Conservation (phyloP, 1,140 invertebrate species). For the Aphidius gifuensis region DNA sequence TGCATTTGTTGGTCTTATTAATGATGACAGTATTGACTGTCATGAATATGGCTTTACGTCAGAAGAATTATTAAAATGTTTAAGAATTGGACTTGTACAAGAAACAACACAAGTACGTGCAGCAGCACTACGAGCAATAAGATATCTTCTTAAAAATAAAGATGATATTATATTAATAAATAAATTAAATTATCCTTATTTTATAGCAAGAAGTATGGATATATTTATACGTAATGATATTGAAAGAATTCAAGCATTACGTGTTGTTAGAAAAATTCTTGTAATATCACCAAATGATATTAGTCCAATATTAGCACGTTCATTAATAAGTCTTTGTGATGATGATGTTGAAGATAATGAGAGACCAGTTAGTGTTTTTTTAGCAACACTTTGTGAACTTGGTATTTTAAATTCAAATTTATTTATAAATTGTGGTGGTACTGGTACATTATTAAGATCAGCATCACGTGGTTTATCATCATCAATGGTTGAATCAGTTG, state of each 20-base stretch:
- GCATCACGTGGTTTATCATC: conserved; percentile 77
- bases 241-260: conserved; percentile 84
- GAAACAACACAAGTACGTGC: conserved; percentile 86
- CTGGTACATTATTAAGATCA: conserved; percentile 77
- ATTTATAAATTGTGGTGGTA: conserved; percentile 79
- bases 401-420: conserved; percentile 79
- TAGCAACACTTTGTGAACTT: conserved; percentile 84
- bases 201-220: conserved; percentile 80
- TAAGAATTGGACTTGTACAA: conserved; percentile 78
- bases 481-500: conserved; percentile 77
- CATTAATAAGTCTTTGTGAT: conserved; percentile 78
- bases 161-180: conserved; percentile 76
- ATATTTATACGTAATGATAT: conserved; percentile 79
- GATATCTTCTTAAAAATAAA: conserved; percentile 77
- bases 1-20: conserved; percentile 74
- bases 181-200: conserved; percentile 75
- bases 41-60: conserved; percentile 67
- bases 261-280: conserved; percentile 73
- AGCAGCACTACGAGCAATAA: conserved; percentile 77
- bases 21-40: conserved; percentile 59
- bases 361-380: conserved; percentile 72
- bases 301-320: conserved; percentile 65
- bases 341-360: conserved; percentile 78
- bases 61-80: conserved; percentile 79
- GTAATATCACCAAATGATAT: conserved; percentile 65